Evolutionary conservation across 2,888 invertebrate species (phyloP), one percentile per base, ranked within the genome.

Genomic region (Eueremaeus valkanovi): DNA sequence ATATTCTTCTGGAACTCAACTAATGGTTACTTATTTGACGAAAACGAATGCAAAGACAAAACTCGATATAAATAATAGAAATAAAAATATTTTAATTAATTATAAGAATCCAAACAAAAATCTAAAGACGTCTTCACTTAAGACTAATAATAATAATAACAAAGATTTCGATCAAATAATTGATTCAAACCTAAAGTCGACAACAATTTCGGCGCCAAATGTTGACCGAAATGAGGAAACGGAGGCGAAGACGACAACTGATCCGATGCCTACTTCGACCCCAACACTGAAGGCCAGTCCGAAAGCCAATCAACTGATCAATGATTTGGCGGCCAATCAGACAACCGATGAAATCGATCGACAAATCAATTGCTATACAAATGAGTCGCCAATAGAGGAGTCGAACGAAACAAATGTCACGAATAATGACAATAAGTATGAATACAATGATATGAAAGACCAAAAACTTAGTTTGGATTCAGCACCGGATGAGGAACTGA

Each of bases 141-240:
- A n/a, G 8, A 66, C n/a, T 11, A 63, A 24, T 63, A 9, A 63
- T 63, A 63, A 24, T 63, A 63, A 63, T 66, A 66, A 66, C 11
- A 5, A 36, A 36, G 31, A 36, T 36, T 36, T 36, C 11, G 36
- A 36, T 36, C 36, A 36, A 33, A 31, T 31, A 29, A 31, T 66
- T 33, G 31, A n/a, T 51, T 51, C 51, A 51, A 51, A 51, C 9
- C 18, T 18, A 6, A 51, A 51, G 21, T 51, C 51, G n/a, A 51
- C 18, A 18, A 51, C 51, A 51, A 51, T 51, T 51, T 51, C 51
- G 51, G 5, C 51, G 51, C 5, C 51, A 51, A 51, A 51, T 51
- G 51, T 18, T 51, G 51, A 51, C 18, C 6, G 51, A 51, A 51
- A 51, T 51, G 51, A 51, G 51, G 51, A 51, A 63, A 31, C 11